A percentile compares a stretch with the other conserved stretches of the same genome.
phyloP scores from a whole-genome alignment of 2,888 invertebrate species.

The Drosophila leonis region DNA sequence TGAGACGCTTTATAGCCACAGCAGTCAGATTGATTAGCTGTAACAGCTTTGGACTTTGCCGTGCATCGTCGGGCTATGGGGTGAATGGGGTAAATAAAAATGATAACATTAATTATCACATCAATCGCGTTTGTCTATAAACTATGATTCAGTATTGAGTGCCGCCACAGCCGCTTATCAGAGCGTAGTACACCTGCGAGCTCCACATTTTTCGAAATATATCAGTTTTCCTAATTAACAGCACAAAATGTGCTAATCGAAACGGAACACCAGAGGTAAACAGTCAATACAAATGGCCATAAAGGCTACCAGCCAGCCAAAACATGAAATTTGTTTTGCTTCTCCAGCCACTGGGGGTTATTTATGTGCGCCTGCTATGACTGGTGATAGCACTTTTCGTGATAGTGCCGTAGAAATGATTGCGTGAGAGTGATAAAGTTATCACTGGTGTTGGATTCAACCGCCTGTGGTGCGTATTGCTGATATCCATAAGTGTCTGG shows the following conservation, averaged over 20 bases:
- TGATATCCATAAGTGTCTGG: constrained; percentile 23
- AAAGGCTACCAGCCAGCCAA: constrained; percentile 38
- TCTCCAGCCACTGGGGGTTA: constrained; percentile 13
- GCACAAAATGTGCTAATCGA: constrained; percentile 74
- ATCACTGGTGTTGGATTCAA: constrained; percentile 34
- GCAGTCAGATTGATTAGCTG: constrained; percentile 96
- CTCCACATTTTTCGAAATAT: constrained; percentile 58
- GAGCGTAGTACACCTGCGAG: constrained; percentile 62
- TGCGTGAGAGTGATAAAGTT: constrained; percentile 58
- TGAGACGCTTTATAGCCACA: constrained; percentile 94
- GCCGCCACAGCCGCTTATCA: constrained; percentile 46
- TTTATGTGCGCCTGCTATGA: constrained; percentile 70
- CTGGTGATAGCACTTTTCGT: constrained; percentile 65
- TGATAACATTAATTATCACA: constrained; percentile 47
- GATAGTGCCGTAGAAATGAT: constrained; percentile 56
- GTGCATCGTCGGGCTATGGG: constrained; percentile 80
- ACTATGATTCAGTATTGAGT: constrained; percentile 41
- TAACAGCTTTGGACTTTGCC: constrained; percentile 90
- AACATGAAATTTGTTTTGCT: constrained; percentile 23
- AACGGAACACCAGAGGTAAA: constrained; percentile 57
- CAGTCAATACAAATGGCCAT: constrained; percentile 45
- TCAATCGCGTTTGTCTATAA: constrained; percentile 7
- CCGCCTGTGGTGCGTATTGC: constrained; percentile 3
- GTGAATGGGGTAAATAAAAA: neutral
- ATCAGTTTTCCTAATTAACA: constrained; percentile 75